These are phyloP conservation scores for Oligia strigilis DNA, from an alignment of 2,888 invertebrate genomes.

Conservation along the genomic window DNA sequence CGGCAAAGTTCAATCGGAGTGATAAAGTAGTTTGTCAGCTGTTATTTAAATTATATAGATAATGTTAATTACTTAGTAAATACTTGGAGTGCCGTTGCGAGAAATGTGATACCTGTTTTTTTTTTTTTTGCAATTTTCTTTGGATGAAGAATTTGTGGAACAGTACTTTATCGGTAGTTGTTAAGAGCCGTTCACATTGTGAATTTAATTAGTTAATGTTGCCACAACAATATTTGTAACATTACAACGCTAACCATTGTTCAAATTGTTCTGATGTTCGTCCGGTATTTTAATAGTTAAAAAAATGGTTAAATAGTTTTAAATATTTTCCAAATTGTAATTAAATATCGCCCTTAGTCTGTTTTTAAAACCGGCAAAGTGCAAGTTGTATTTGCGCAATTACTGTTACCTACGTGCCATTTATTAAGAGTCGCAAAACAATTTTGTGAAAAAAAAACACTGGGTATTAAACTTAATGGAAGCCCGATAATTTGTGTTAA, in stretches of 20 bases:
- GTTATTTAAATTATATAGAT: conserved; percentile 61
- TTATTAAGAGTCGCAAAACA: not conserved
- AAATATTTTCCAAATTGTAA: conserved; percentile 20
- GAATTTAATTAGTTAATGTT: conserved; percentile 16
- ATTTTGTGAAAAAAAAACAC: not conserved
- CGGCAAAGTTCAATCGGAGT: conserved; percentile 75
- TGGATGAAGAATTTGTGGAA: conserved; percentile 5
- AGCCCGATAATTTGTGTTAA: not conserved
- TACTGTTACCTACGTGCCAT: not conserved
- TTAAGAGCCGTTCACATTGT: conserved; percentile 10
- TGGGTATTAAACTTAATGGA: not conserved
- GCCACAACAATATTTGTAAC: not conserved
- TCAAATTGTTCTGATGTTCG: not conserved
- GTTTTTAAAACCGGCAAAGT: not conserved
- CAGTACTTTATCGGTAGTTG: not conserved
- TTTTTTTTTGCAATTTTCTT: conserved; percentile 30
- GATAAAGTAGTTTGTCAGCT: conserved; percentile 62
- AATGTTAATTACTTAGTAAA: conserved; percentile 64
- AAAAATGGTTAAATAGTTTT: not conserved
- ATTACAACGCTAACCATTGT: not conserved
- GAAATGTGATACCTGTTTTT: conserved; percentile 32
- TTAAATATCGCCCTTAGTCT: not conserved
- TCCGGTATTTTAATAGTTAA: conserved; percentile 6
- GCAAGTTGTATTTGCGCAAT: not conserved
- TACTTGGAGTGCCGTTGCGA: conserved; percentile 32